phyloP scores from a whole-genome alignment of 2,888 invertebrate species.

The Heliothis peltigera region DNA sequence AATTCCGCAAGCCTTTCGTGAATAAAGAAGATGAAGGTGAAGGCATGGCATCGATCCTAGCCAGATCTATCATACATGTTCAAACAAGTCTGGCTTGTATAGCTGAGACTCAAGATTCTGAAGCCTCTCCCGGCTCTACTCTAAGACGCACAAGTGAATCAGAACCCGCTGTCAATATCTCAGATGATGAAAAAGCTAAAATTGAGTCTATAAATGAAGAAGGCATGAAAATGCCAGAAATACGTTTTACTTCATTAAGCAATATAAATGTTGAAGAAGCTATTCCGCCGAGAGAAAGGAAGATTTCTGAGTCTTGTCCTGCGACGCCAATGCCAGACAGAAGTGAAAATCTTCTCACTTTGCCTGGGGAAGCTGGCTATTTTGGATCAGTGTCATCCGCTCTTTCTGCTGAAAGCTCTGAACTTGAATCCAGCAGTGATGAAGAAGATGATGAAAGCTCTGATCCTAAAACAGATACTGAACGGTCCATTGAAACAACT shows the following conservation, averaged over 20 bases:
- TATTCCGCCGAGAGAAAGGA: conserved; percentile 67
- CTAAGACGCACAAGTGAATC: conserved; percentile 83
- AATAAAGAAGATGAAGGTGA: conserved; percentile 86
- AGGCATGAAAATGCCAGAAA: conserved; percentile 72
- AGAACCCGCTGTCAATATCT: conserved; percentile 75
- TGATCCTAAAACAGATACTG: conserved; percentile 85
- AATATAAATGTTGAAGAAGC: conserved; percentile 75
- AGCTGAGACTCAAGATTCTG: conserved; percentile 88
- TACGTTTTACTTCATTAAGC: conserved; percentile 80
- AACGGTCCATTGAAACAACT: conserved; percentile 87
- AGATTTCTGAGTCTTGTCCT: conserved; percentile 85
- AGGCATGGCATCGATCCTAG: conserved; percentile 92
- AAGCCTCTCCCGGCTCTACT: conserved; percentile 81
- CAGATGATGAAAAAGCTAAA: conserved; percentile 73
- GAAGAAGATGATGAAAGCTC: conserved; percentile 84
- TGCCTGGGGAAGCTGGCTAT: conserved; percentile 79
- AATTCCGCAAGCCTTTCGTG: conserved; percentile 75
- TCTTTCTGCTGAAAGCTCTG: conserved; percentile 85
- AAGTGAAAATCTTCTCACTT: conserved; percentile 78
- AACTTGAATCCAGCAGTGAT: conserved; percentile 79
- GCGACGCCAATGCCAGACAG: conserved; percentile 80
- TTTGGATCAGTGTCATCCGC: conserved; percentile 84
- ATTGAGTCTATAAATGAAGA: conserved; percentile 52
- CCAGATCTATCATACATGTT: conserved; percentile 91
- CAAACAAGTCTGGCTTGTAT: conserved; percentile 90